These are phyloP conservation scores for Aeoliscus strigatus DNA, from an alignment of 2,797 vertebrate species.

Conservation along the genomic window DNA sequence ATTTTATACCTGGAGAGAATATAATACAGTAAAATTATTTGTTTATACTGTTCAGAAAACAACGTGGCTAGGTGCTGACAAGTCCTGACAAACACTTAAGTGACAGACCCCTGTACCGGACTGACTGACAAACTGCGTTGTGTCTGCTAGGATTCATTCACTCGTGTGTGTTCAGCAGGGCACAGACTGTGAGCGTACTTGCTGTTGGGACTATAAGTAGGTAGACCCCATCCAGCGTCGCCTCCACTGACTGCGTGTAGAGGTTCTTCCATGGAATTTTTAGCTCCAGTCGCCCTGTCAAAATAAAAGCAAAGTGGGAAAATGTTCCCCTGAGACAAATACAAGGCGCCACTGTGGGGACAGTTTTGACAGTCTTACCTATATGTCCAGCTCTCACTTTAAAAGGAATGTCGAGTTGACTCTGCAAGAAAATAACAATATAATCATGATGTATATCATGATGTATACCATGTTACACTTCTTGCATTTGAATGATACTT, in stretches of 20 bases:
- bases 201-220: conserved; percentile 95
- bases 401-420: conserved; percentile 95
- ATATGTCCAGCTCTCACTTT: conserved; percentile 96
- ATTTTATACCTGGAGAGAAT: conserved; percentile 84
- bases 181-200: conserved; percentile 78
- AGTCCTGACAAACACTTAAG: too few relatives aligned
- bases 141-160: too few relatives aligned
- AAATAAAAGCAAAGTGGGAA: conserved; percentile 13
- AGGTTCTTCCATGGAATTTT: conserved; percentile 97
- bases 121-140: too few relatives aligned
- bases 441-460: conserved; percentile 2
- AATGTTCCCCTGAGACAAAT: background rate
- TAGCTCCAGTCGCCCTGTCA: conserved; percentile 84
- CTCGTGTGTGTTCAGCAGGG: too few relatives aligned
- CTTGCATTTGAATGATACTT: conserved; percentile 33
- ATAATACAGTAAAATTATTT: background rate
- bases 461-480: background rate
- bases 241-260: conserved; percentile 94
- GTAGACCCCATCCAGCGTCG: conserved; percentile 92
- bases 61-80: too few relatives aligned
- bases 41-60: background rate
- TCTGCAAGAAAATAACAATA: conserved; percentile 68
- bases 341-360: background rate
- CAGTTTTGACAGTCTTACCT: conserved; percentile 72
- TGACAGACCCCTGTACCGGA: too few relatives aligned